Percentiles rank a stretch among this genome's conserved stretches.
phyloP scores from a whole-genome alignment of 92 coral and sea anemone species.

The Phenganax marumi region DNA sequence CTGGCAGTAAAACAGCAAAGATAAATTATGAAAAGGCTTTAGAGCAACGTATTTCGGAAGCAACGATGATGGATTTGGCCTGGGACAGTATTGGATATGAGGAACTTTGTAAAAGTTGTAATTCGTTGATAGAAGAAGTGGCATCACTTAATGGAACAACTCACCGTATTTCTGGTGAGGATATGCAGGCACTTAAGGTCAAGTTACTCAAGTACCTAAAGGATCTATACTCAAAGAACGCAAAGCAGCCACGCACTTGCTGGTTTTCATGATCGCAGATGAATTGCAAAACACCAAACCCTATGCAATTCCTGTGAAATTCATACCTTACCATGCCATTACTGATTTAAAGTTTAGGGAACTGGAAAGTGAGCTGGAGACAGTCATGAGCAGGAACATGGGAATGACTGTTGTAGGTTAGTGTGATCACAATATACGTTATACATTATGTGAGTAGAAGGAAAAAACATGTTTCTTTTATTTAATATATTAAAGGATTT shows the following conservation, averaged over 20 bases:
- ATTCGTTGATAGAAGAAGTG: not conserved
- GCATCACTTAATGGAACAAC: not conserved
- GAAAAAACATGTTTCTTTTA: too few relatives aligned
- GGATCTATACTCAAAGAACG: not conserved
- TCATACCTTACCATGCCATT: not conserved
- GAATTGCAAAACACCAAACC: not conserved
- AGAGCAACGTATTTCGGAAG: constrained; percentile 38
- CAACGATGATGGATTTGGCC: constrained; percentile 54
- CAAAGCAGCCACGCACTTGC: not conserved
- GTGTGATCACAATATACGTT: too few relatives aligned
- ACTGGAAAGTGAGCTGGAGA: not conserved
- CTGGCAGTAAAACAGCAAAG: not conserved
- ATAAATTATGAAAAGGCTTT: not conserved
- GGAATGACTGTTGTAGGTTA: constrained; percentile 1
- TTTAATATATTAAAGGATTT: too few relatives aligned
- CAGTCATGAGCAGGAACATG: not conserved
- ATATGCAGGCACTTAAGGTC: not conserved
- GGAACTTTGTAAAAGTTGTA: constrained; percentile 41
- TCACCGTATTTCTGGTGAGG: not conserved
- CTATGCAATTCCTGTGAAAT: not conserved
- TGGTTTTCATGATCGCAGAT: not conserved
- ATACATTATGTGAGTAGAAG: too few relatives aligned
- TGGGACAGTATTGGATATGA: constrained; percentile 53
- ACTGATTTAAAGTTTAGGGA: not conserved
- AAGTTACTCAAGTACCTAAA: not conserved